These are phyloP conservation scores for Phaonia tiefii DNA, from an alignment of 2,888 invertebrate genomes.

Conservation along the genomic window DNA sequence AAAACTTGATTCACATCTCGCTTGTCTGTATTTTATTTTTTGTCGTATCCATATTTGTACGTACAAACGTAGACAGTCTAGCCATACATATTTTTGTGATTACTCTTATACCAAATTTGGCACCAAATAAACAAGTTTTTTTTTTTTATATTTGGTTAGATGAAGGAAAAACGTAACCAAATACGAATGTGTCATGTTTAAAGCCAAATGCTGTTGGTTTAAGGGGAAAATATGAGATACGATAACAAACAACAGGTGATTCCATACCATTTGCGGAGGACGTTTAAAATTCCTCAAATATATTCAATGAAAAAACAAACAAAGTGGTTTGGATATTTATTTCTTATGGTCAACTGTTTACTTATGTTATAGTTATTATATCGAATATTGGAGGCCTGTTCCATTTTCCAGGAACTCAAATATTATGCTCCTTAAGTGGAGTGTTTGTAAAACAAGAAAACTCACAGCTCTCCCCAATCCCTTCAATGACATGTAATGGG, in stretches of 20 bases:
- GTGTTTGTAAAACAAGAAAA: no score
- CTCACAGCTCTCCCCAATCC: no score
- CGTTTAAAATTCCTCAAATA: background rate
- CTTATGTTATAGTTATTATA: background rate
- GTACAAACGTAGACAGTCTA: no score
- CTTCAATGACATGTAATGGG: no score
- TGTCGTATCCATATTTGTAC: no score
- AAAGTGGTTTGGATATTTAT: background rate
- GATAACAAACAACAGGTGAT: background rate
- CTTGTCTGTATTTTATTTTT: no score
- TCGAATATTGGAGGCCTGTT: background rate
- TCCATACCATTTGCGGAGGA: background rate
- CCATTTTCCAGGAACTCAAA: no score
- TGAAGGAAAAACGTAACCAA: background rate
- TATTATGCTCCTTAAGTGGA: background rate
- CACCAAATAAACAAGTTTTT: conserved; percentile 52
- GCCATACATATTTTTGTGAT: conserved; percentile 3
- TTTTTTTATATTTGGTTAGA: no score
- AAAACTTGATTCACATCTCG: conserved; percentile 8
- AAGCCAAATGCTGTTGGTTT: background rate
- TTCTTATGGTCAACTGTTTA: conserved; percentile 3
- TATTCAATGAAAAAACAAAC: background rate
- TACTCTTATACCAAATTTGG: conserved; percentile 3
- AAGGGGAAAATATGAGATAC: background rate
- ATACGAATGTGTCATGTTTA: conserved; percentile 8